Percentiles rank a stretch among this genome's conserved stretches.
phyloP scores from a whole-genome alignment of 2,797 vertebrate genomes.

The Meriones psammophilus region DNA sequence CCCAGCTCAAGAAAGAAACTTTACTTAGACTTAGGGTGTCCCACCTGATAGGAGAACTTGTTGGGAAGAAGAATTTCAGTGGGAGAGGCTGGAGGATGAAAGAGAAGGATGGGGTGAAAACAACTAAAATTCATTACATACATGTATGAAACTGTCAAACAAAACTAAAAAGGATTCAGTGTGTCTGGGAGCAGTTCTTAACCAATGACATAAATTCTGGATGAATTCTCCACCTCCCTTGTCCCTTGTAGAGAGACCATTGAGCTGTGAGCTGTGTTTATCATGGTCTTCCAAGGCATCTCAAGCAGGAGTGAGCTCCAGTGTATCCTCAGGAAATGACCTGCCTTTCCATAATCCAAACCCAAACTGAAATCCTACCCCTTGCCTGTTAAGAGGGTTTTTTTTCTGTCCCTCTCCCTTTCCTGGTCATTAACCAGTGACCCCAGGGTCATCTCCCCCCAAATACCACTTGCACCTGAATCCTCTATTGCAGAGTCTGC shows the following conservation, averaged over 20 bases:
- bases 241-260: neutral
- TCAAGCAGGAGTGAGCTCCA: neutral
- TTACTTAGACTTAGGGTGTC: neutral
- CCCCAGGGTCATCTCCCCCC: neutral
- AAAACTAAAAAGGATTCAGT: neutral
- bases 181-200: slow-evolving; percentile 37
- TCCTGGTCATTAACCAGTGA: neutral
- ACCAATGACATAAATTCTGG: neutral
- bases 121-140: neutral
- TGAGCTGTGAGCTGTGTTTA: neutral
- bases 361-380: neutral
- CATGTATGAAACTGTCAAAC: neutral
- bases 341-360: neutral
- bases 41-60: neutral
- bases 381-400: neutral
- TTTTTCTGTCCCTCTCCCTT: neutral
- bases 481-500: neutral
- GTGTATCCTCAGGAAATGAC: neutral
- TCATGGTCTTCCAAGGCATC: neutral
- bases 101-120: neutral
- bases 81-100: neutral
- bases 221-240: slow-evolving; percentile 1
- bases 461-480: neutral
- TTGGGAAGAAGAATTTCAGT: neutral
- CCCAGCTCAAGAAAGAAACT: neutral